Base-by-base conservation (phyloP, 2,797 vertebrate genomes). In the Echiichthys vipera region DNA sequence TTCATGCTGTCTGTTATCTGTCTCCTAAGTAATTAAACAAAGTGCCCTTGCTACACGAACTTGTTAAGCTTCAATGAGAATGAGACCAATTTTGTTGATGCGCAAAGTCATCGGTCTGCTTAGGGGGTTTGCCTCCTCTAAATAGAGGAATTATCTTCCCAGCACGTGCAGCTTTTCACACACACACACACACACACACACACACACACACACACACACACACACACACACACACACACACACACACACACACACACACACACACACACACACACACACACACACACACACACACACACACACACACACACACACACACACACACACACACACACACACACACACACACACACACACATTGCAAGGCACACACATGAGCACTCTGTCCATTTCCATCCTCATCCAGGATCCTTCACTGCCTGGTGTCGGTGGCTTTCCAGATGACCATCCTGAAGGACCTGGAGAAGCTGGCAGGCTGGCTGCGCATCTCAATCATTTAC, bases 401-500 rank as follows among this genome's bases (percentile, higher is more conserved):
- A n/a, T n/a, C 82, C 93, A 99, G 98, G 93, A 94, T 99, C 92
- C 95, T 99, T 92, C 98, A 99, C 95, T 99, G 98, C 89, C 88
- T 99, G 92, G 97, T 99, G 77, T 99, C 98, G 0, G 81, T 98
- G 85, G 96, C 96, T 84, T 98, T 99, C 94, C 98, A 99, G 94
- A 99, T 99, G 98, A 99, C 98, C 32, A 98, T 99, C 87, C 90
- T 99, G 80, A 92, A 97, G 75, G 98, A 99, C 92, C 87, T 99
- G 84, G 98, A 99, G 93, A 99, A 99, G 89, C 91, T 99, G 90
- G 98, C 98, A 0, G 98, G 98, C 65, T 99, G 98, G 98, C 95
- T 99, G 83, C 96, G 97, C 75, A 99, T 99, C 85, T 97, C 98
- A 77, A 98, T 99, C 92, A 99, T 99, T 92, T 99, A 99, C 93